Percentiles rank a stretch among this genome's conserved stretches.
These are phyloP conservation scores for Lipotes vexillifer DNA, from an alignment of 2,113 vertebrate species.

Conservation along the genomic window DNA sequence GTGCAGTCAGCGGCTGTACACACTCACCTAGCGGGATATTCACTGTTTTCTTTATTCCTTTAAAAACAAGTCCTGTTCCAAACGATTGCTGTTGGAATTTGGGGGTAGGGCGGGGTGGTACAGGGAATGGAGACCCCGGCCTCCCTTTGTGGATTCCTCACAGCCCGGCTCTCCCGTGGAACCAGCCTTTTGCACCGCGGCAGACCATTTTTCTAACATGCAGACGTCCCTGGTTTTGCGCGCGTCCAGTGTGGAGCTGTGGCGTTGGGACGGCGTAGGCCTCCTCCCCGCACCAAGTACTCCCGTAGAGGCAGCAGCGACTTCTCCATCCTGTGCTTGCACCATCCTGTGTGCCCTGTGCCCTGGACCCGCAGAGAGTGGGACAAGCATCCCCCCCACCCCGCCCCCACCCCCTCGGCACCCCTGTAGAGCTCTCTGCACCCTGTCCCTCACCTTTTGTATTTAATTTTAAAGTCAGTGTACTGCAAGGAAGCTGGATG, in stretches of 20 bases:
- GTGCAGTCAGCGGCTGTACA: constrained; percentile 86
- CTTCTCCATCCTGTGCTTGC: constrained; percentile 85
- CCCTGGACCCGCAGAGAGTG: constrained; percentile 90
- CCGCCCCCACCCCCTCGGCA: constrained; percentile 79
- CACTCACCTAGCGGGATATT: constrained; percentile 83
- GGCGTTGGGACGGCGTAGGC: constrained; percentile 88
- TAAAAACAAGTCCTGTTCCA: constrained; percentile 81
- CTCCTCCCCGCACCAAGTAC: constrained; percentile 83
- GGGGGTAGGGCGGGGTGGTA: constrained; percentile 52
- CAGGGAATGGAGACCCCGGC: constrained; percentile 61
- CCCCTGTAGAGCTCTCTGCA: constrained; percentile 94
- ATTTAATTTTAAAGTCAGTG: constrained; percentile 99
- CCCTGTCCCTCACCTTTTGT: constrained; percentile 96
- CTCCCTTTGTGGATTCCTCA: constrained; percentile 75
- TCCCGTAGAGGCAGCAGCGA: constrained; percentile 90
- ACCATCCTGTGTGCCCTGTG: constrained; percentile 81
- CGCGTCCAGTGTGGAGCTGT: constrained; percentile 81
- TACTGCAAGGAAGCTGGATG: constrained; percentile 99
- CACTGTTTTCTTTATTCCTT: constrained; percentile 65
- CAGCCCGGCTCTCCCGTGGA: constrained; percentile 87
- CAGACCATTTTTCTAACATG: constrained; percentile 83
- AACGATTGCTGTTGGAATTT: constrained; percentile 74
- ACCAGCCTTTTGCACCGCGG: constrained; percentile 84
- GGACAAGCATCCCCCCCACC: constrained; percentile 73
- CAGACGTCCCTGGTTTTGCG: constrained; percentile 85